Conservation (phyloP, 2,797 vertebrate species). For the Tiaroga cobitis region DNA sequence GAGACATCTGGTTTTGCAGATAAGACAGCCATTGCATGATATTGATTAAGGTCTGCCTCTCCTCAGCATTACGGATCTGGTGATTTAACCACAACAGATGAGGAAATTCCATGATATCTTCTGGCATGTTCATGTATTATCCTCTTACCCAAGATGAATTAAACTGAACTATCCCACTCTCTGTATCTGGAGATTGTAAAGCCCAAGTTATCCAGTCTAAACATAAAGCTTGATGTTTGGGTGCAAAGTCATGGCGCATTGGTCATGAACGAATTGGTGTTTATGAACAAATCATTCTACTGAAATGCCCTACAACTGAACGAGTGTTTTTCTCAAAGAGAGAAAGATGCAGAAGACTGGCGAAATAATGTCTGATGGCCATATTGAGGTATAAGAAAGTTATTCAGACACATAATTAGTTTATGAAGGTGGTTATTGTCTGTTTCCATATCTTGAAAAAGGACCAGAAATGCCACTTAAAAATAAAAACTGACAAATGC, state of each 20-base stretch:
- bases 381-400: not conserved
- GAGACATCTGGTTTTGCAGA: conserved; percentile 72
- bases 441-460: no score
- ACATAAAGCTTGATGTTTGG: not conserved
- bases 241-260: not conserved
- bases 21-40: conserved; percentile 71
- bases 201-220: not conserved
- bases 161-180: not conserved
- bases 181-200: conserved; percentile 1
- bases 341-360: not conserved
- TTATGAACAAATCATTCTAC: not conserved
- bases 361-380: not conserved
- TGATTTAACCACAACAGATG: conserved; percentile 65
- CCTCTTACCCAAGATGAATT: conserved; percentile 25
- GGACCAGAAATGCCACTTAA: no score
- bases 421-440: not conserved
- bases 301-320: not conserved
- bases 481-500: no score
- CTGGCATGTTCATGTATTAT: conserved; percentile 23
- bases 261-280: not conserved
- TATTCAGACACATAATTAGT: not conserved
- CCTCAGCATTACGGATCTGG: conserved; percentile 65
- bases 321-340: not conserved
- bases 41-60: conserved; percentile 71
- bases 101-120: conserved; percentile 23